phyloP scores from a whole-genome alignment of 1,140 invertebrate genomes.

The Apis cerana region DNA sequence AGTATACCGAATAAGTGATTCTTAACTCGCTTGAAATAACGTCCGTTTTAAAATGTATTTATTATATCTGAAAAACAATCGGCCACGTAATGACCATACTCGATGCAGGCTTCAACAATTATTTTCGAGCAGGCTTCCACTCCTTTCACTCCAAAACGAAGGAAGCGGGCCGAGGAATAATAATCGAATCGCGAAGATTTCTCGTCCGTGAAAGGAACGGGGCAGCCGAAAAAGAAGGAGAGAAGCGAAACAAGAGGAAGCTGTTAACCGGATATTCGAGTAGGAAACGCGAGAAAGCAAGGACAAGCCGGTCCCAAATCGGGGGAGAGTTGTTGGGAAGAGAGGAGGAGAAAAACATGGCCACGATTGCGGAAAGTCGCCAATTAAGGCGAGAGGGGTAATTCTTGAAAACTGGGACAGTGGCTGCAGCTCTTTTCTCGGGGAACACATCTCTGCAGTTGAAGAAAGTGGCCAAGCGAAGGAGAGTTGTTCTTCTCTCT shows the following conservation, averaged over 20 bases:
- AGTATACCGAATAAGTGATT: no score
- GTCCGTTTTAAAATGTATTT: no score
- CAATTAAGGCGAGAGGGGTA: conserved; percentile 14
- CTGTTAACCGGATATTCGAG: conserved; percentile 13
- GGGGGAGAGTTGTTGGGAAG: not conserved
- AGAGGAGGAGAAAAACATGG: not conserved
- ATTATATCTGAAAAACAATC: no score
- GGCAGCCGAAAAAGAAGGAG: not conserved
- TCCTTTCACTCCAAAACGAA: no score
- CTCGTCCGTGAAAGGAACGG: not conserved
- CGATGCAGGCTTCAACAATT: no score
- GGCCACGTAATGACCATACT: no score
- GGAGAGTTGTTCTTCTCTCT: not conserved
- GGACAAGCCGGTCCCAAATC: not conserved
- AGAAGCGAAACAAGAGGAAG: not conserved
- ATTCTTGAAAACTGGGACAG: conserved; percentile 20
- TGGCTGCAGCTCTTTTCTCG: not conserved
- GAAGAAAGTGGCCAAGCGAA: not conserved
- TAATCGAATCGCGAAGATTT: not conserved
- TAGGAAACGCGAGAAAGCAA: not conserved
- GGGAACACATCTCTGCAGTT: not conserved
- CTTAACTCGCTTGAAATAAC: no score
- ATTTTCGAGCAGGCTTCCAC: no score
- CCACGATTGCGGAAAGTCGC: not conserved
- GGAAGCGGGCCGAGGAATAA: no score